Evolutionary conservation across 2,113 vertebrate genomes (phyloP), one percentile per base, ranked within the genome.

Genomic region (Melanocharis versteri): DNA sequence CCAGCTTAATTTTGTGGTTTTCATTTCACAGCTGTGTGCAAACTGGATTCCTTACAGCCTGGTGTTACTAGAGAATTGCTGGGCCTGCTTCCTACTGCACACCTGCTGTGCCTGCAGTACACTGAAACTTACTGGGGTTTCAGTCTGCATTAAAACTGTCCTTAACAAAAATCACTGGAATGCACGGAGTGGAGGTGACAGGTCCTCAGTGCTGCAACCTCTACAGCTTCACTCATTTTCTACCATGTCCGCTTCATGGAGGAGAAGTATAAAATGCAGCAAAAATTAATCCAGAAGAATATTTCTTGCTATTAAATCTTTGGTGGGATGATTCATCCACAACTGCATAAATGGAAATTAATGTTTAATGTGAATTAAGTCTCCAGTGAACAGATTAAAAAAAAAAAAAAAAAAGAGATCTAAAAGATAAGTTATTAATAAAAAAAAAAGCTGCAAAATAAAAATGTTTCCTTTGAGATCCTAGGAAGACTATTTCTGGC

Each of bases 61-160:
- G 54, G 12, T 39, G 30, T 56, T 77, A 60, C 4, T 9, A 65
- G 31, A 58, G 22, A 44, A 66, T 58, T 14, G 8, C 15, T n/a
- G 28, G 9, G 17, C 40, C 39, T 76, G 17, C 10, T 54, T 83
- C 26, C 28, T 65, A 11, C 22, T 40, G 39, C 15, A 56, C 42
- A n/a, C 7, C 11, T 30, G 3, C 16, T 0, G 0, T 6, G 58
- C 19, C 20, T 27, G 64, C 30, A 44, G 17, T 9, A 12, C 53
- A 22, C 14, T 42, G 44, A 33, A 37, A 51, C 3, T 44, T 33
- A 3, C 18, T 44, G 1, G 15, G 7, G 15, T 33, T 65, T 51
- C 72, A 69, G 21, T 19, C 30, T 3, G 2, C 33, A 20, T 30
- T 24, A 51, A 60, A 80, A 47, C 4, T 45, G 12, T 10, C 30